Base-by-base conservation (phyloP, 2,888 invertebrate genomes). In the Trissoscelio sp. region DNA sequence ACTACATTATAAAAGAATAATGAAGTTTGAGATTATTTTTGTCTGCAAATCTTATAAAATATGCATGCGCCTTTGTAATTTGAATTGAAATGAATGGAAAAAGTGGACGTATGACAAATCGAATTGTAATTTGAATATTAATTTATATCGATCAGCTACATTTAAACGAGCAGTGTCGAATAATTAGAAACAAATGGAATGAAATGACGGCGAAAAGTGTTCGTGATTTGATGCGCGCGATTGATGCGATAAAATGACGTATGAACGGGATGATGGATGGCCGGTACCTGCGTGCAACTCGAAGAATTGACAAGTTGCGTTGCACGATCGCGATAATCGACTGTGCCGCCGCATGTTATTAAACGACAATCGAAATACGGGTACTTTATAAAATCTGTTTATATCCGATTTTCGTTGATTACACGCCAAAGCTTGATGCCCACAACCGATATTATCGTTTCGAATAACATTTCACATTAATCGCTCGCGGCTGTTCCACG, bases 391-490 rank as follows among this genome's bases (percentile, higher is more conserved):
- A 83, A 80, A 83, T 74, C 80, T 60, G 78, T 74, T 80, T 81
- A 75, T 83, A 81, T 81, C 75, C 81, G 85, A 85, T 83, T 82
- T 83, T 85, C 84, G 84, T 82, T 84, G 85, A 83, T 85, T 83
- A 84, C 78, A 81, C 67, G 79, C 79, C 84, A 83, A 79, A 81
- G 83, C 82, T 79, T 83, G 85, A 81, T 78, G 77, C 79, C 67
- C 75, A 74, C 74, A 62, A 84, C 84, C 81, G 83, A 84, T 83
- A 87, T 86, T 87, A 87, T 85, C 84, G 85, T 83, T 82, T 83
- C 81, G 81, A 84, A 84, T 84, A 83, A 86, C 83, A 79, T 83
- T 82, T 82, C 83, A 79, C 83, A 82, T 83, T 85, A 85, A 85
- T 83, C 82, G 82, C 84, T 80, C 83, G 81, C 83, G 81, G 83